A percentile compares a stretch with the other conserved stretches of the same genome.
Conservation (phyloP, 1,140 invertebrate species). For the Drosophila bocki region DNA sequence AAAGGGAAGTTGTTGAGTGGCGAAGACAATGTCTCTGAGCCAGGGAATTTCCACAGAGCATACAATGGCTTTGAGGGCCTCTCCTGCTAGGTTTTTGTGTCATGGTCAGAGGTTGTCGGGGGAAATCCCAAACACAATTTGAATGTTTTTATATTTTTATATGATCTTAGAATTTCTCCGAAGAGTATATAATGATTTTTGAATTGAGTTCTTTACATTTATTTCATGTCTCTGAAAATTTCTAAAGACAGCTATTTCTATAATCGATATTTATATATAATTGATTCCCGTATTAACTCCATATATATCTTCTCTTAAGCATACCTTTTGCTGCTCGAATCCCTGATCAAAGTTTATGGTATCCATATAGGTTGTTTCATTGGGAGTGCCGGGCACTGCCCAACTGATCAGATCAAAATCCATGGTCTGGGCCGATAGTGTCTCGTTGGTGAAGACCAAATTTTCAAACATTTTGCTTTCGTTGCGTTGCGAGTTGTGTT, state of each 20-base stretch:
- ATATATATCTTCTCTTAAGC: neutral
- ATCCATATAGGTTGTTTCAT: conserved; percentile 44
- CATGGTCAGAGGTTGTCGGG: conserved; percentile 10
- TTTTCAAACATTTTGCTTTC: conserved; percentile 70
- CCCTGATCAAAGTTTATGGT: conserved; percentile 20
- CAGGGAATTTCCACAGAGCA: conserved; percentile 35
- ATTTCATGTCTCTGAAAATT: neutral
- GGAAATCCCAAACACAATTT: conserved; percentile 13
- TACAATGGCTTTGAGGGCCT: conserved; percentile 42
- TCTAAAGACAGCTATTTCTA: neutral
- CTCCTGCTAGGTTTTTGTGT: conserved; percentile 6
- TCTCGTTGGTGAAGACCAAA: conserved; percentile 71
- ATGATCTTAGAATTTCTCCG: neutral
- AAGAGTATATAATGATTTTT: conserved; percentile 1
- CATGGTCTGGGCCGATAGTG: conserved; percentile 68
- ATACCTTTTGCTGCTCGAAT: conserved; percentile 53
- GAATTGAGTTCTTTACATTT: neutral
- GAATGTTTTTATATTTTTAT: conserved; percentile 5
- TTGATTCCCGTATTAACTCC: too few relatives aligned
- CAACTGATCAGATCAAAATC: conserved; percentile 75
- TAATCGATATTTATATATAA: too few relatives aligned
- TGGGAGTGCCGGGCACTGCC: conserved; percentile 33
- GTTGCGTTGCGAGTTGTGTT: conserved; percentile 51
- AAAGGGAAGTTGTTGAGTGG: conserved; percentile 29
- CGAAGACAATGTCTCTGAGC: conserved; percentile 28